Base-by-base conservation (phyloP, 2,888 invertebrate genomes). In the Dexiosoma caninum region DNA sequence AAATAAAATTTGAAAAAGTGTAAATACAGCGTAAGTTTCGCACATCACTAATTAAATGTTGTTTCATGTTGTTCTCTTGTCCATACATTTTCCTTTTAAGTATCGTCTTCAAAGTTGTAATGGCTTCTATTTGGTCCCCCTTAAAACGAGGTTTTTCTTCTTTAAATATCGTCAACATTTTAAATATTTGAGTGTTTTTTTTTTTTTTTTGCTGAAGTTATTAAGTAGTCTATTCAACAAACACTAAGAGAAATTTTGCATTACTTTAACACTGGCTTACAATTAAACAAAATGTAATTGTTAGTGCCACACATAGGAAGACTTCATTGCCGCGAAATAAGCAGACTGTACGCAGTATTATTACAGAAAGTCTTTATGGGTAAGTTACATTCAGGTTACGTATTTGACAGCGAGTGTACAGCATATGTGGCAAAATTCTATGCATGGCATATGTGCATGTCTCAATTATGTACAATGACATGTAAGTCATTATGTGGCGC, bases 21-120 rank as follows among this genome's bases (percentile, higher is more conserved):
- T 78, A 64, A 83, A 81, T 21, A 78, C 84, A 83, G 71, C 71
- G 64, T 60, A 78, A 81, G 80, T 83, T 75, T 83, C 81, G 82
- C 83, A 83, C 83, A 81, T 83, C 83, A 84, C 84, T 85, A 84
- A 85, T 84, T 84, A 83, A 85, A 85, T 82, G 84, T 76, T 82
- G 78, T 82, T 84, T 82, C 78, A 70, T 81, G 81, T 67, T 78
- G 75, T n/a, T n/a, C n/a, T 81, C 66, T 70, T 46, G 55, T 49
- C 27, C 12, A 67, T 59, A n/a, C 19, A n/a, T 77, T 75, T 71
- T 57, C 57, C n/a, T 77, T 66, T 77, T 71, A 81, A 75, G 75
- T 72, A 74, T 62, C 81, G 69, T 74, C 72, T 77, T 72, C 49
- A 59, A 59, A 76, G 62, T 79, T 72, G 23, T 19, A 30, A 59